Evolutionary conservation across 2,797 vertebrate genomes (phyloP), one percentile per base, ranked within the genome.

Genomic region (Scolopax bukidnonensis): DNA sequence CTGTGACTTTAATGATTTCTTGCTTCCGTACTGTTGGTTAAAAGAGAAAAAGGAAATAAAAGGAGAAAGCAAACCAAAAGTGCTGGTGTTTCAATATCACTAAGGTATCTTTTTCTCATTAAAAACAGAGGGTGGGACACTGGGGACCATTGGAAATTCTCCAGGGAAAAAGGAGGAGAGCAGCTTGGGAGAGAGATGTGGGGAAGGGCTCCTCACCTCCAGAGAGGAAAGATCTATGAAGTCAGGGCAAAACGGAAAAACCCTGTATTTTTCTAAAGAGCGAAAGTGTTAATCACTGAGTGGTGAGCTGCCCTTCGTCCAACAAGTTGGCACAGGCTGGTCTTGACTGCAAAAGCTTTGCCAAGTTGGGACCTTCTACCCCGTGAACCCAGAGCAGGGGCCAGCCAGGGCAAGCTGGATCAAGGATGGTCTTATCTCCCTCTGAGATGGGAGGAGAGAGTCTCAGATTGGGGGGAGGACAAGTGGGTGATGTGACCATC

Each of bases 1-100:
- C 99, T 11, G 99, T 99, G 81, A 99, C 99, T 98, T 99, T 99
- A 96, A 99, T 99, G 96, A 99, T 99, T 97, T 99, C 99, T 98
- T 99, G 99, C 91, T 99, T 99, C 95, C 99, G 98, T 97, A 99
- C 99, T 99, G 98, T 81, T 84, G 96, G 82, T 89, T 96, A 65
- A 85, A 97, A 84, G 85, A 94, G 90, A 90, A 93, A 88, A 91
- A 70, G 81, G 85, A 97, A 95, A 97, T 70, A 93, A 81, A 94
- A 60, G 43, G 59, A 93, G 82, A 76, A 87, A 73, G 69, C 45
- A 68, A 84, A 48, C 24, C 36, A 90, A 75, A 89, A 88, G 30
- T 4, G 32, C 56, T 56, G 60, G 8, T 11, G 3, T 43, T 68
- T 45, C 12, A 68, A 5, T 8, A 48, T 6, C 0, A 0, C 10